Evolutionary conservation across 2,113 vertebrate species (phyloP), one percentile per base, ranked within the genome.

Genomic region (Lepisosteus oculatus): DNA sequence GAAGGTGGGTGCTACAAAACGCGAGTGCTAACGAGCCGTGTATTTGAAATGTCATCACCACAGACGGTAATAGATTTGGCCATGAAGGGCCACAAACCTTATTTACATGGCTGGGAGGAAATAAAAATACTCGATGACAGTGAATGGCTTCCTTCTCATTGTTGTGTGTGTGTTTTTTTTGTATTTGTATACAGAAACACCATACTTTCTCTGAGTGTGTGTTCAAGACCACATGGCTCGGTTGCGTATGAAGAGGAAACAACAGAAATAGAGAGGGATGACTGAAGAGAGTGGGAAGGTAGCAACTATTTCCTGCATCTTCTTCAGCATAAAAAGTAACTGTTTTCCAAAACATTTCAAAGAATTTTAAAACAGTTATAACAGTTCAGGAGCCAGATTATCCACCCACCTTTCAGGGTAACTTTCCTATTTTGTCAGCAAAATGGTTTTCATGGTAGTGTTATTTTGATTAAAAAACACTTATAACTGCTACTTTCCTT

Each of bases 1-100:
- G 83, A 73, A 1, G 66, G 84, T 17, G 45, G 9, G 62, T 63
- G 75, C 55, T 44, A 84, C 82, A 77, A 83, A 77, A 84, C 72
- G 79, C 69, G 72, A 80, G 85, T 79, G 85, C 85, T 83, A 90
- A 82, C 85, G 83, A 86, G 86, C 84, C 80, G 83, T 84, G 81
- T 82, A 85, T 79, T 84, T 74, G 82, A 79, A 83, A 83, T 80
- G 85, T 80, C 84, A 72, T 89, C 86, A 86, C 89, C 87, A 81
- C 88, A 88, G 59, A 84, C 77, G 79, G 78, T 76, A 78, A 83
- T 86, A 87, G 81, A 88, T 87, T 86, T 88, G 86, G 82, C 78
- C 74, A 82, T 66, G 73, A 11, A 2, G 72, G 78, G 84, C 78
- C 85, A 85, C 85, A 86, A 81, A 78, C 74, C 65, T 42, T 65